These are phyloP conservation scores for Calonectris borealis DNA, from an alignment of 2,113 vertebrate genomes.

Conservation along the genomic window DNA sequence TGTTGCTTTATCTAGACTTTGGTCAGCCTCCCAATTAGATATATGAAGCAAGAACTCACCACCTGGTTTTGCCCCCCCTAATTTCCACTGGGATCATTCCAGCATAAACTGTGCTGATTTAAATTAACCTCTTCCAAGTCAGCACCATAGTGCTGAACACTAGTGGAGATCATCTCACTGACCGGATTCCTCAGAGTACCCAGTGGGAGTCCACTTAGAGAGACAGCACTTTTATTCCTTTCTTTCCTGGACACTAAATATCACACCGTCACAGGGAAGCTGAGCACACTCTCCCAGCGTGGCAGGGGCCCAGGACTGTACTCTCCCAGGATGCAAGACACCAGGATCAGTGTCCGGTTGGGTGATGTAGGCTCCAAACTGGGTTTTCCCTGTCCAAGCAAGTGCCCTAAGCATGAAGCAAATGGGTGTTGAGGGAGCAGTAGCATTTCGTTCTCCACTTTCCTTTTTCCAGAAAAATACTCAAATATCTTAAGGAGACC, in stretches of 20 bases:
- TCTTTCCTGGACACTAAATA: neutral
- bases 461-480: neutral
- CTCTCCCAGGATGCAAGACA: neutral
- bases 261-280: neutral
- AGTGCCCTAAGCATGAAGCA: neutral
- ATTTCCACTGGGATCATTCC: neutral
- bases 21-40: neutral
- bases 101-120: slow-evolving; percentile 14
- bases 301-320: neutral
- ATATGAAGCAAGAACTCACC: neutral
- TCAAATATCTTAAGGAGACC: neutral
- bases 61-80: neutral
- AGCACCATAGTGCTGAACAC: neutral
- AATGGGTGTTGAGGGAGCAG: neutral
- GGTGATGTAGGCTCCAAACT: neutral
- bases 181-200: neutral
- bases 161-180: neutral
- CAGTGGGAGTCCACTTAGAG: neutral
- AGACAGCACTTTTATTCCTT: neutral
- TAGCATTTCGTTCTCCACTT: neutral
- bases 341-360: neutral
- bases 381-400: neutral
- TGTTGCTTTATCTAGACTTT: neutral
- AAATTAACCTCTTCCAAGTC: neutral
- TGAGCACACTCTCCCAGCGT: neutral